Evolutionary conservation across 2,888 invertebrate genomes (phyloP), one percentile per base, ranked within the genome.

Genomic region (Trissolcus brochymenae): DNA sequence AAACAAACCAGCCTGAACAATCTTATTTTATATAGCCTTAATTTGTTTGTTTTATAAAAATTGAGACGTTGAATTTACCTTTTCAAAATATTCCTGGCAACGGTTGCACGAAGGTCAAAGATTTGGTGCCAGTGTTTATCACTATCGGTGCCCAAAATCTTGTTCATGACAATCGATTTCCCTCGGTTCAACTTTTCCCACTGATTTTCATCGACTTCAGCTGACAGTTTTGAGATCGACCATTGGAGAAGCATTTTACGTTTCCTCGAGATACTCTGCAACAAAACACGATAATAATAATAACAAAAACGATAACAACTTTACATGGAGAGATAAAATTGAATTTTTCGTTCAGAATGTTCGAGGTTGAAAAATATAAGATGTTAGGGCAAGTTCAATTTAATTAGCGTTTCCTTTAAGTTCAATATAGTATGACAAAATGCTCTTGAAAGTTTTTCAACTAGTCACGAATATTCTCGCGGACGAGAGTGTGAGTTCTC

Each of bases 11-110:
- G n/a, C n/a, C n/a, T n/a, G n/a, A n/a, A n/a, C n/a, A n/a, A n/a
- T n/a, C n/a, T n/a, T n/a, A n/a, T n/a, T n/a, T n/a, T n/a, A n/a
- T n/a, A n/a, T n/a, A n/a, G n/a, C n/a, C n/a, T n/a, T n/a, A n/a
- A 40, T 40, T 40, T 40, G 40, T 40, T 40, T 40, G 40, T 40
- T 41, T 13, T 41, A 13, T 41, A 1, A 41, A 41, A 13, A 41
- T 1, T 41, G 41, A 41, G 13, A 13, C 13, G 13, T 41, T 7
- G 11, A 40, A 40, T 41, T 41, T 67, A 74, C 74, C 62, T 74
- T 74, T 74, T 74, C 67, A 74, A 67, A 67, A 74, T 74, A 57
- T 74, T 74, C 67, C 74, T 74, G 53, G 67, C 74, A 57, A 74
- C 74, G 41, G 74, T 74, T 19, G 74, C 62, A 54, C 49, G 74